Base-by-base conservation (phyloP, 2,888 invertebrate genomes). In the Plebejus melissa region DNA sequence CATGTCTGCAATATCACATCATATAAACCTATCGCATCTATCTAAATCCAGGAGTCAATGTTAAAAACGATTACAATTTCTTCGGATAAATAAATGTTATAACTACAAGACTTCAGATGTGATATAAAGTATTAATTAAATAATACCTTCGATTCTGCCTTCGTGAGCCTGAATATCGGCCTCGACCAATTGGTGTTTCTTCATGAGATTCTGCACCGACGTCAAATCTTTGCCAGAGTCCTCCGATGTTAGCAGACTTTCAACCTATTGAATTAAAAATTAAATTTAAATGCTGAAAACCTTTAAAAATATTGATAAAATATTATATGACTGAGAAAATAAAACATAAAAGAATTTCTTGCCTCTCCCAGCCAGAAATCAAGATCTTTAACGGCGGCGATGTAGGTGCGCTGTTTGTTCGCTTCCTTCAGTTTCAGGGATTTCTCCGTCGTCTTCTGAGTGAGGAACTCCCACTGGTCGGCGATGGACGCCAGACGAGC, bases 331-430 rank as follows among this genome's bases (percentile, higher is more conserved):
- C 9, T 11, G 9, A 46, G 9, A 46, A 9, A 7, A 46, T 46
- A 11, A 46, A 11, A 46, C 46, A 46, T 2, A 9, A 11, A 46
- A 1, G 3, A 46, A 13, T 22, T 74, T 6, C 46, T 74, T 81
- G 90, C 91, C 95, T 99, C 99, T 82, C 99, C 99, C 76, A 99
- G 96, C 99, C 99, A 99, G 94, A 99, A 99, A 94, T 99, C 99
- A 80, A 99, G 95, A 93, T 99, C 99, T 92, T 99, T 99, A 79
- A 99, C 99, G 58, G 98, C 99, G 77, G 99, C 99, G 91, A 99
- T 99, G 94, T 99, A 99, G 0, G 99, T 99, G 80, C 99, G 96
- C 88, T 99, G 99, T 87, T 99, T 98, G 93, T 99, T 99, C 75
- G 99, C 99, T 90, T 99, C 99, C 91, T 99, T 99, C 83, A 99